phyloP scores from a whole-genome alignment of 92 coral and sea anemone species.

The Porites divaricata region DNA sequence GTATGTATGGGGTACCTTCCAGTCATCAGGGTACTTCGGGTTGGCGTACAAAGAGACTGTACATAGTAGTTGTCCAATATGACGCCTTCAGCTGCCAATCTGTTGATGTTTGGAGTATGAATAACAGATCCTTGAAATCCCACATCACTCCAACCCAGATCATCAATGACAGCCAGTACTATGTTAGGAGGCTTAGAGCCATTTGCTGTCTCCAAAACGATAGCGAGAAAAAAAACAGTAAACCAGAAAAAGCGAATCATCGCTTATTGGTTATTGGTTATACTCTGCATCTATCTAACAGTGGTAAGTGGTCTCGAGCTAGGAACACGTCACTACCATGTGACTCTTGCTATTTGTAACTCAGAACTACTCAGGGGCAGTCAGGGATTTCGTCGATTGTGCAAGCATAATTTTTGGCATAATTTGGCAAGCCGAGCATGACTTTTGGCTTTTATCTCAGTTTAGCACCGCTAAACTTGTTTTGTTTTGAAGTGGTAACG shows the following conservation, averaged over 20 bases:
- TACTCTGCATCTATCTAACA: too few species aligned
- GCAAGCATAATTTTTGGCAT: too few species aligned
- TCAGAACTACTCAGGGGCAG: too few species aligned
- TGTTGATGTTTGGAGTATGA: slow-evolving; percentile 77
- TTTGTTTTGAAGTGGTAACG: too few species aligned
- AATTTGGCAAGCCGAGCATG: too few species aligned
- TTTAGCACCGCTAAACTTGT: too few species aligned
- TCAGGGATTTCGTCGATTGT: too few species aligned
- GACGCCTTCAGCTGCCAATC: slow-evolving; percentile 74
- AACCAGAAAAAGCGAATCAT: slow-evolving; percentile 2
- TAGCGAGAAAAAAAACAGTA: neutral
- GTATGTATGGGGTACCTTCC: slow-evolving; percentile 90
- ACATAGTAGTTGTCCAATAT: slow-evolving; percentile 79
- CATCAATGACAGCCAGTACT: slow-evolving; percentile 68
- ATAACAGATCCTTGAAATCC: slow-evolving; percentile 79
- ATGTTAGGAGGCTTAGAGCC: slow-evolving; percentile 50
- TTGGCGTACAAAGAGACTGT: slow-evolving; percentile 82
- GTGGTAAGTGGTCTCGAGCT: too few species aligned
- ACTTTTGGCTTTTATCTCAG: too few species aligned
- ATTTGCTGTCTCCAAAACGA: neutral
- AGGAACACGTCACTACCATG: too few species aligned
- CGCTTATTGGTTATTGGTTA: too few species aligned
- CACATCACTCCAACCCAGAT: slow-evolving; percentile 83
- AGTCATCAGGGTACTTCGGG: slow-evolving; percentile 85
- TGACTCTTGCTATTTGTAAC: too few species aligned